Base-by-base conservation (phyloP, 2,797 vertebrate species). In the Lerista edwardsae region DNA sequence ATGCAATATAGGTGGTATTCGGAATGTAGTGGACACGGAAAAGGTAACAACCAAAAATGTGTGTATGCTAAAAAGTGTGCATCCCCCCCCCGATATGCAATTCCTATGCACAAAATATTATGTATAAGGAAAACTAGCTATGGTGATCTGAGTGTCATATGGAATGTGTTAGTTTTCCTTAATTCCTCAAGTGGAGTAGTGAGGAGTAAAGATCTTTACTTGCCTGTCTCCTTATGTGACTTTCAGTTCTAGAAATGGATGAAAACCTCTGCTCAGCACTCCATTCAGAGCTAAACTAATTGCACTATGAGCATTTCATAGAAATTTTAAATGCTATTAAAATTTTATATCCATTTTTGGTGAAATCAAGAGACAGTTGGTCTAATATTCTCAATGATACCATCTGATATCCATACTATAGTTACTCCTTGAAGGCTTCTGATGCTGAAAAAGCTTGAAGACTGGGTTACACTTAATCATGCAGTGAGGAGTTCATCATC, bases 401-500 rank as follows among this genome's bases (percentile, higher is more conserved):
- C 36, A n/a, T 75, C 68, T 36, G 23, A 76, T 39, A 21, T 6
- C 31, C 36, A 12, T 75, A 74, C 23, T 82, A 75, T 73, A 4
- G 90, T 84, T 31, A 51, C 62, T 81, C 69, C 91, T 85, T 87
- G 76, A 87, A 87, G 62, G 80, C 19, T 7, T 31, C 1, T 82
- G 86, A 89, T 55, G 74, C 8, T 1, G 0, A 68, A 75, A n/a
- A 6, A 84, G 31, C 34, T 73, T 91, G 11, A 19, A 34, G 0
- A 0, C 5, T 78, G 36, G 1, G 29, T 83, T 83, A 71, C 39
- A 83, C 19, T 69, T 67, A 34, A 84, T 97, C 93, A 97, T 86
- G 97, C 96, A 57, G 97, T 95, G 57, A 97, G 95, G 72, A 97
- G 94, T 90, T 98, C 95, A 9, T 97, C 96, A 21, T 95, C 97